phyloP scores from a whole-genome alignment of 2,113 vertebrate species.

The Turnix velox region DNA sequence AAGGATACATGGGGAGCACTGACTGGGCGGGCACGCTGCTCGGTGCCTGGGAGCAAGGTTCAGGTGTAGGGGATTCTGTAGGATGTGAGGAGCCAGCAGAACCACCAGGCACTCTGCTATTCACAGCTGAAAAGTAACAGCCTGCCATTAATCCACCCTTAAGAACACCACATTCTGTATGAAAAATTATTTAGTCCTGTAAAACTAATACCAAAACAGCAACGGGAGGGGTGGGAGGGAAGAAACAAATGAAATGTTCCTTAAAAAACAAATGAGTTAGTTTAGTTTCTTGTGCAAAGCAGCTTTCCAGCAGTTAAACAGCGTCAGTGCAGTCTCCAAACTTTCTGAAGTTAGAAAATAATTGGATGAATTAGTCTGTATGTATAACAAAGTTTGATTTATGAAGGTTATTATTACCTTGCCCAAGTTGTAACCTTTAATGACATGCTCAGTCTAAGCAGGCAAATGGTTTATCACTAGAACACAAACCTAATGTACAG shows the following conservation, averaged over 20 bases:
- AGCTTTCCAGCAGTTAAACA: neutral
- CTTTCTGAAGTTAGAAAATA: neutral
- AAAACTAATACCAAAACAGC: neutral
- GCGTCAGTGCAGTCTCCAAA: neutral
- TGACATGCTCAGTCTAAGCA: neutral
- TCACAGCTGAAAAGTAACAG: conserved; percentile 85
- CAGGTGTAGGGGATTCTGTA: conserved; percentile 82
- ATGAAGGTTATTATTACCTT: neutral
- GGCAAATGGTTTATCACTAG: neutral
- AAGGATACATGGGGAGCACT: conserved; percentile 89
- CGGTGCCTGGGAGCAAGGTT: conserved; percentile 80
- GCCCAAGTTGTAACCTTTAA: neutral
- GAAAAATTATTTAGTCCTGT: neutral
- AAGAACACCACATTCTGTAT: neutral
- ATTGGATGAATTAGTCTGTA: neutral
- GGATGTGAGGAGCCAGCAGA: conserved; percentile 74
- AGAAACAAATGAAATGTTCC: neutral
- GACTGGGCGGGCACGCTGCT: conserved; percentile 81
- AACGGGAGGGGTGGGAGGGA: neutral
- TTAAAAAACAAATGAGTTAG: neutral
- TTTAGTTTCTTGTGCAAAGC: neutral
- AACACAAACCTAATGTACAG: neutral
- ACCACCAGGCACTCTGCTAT: conserved; percentile 88
- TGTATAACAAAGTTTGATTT: neutral
- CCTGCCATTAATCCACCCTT: neutral